Evolutionary conservation across 2,113 vertebrate genomes (phyloP).

Genomic region (Illadopsis cleaveri): DNA sequence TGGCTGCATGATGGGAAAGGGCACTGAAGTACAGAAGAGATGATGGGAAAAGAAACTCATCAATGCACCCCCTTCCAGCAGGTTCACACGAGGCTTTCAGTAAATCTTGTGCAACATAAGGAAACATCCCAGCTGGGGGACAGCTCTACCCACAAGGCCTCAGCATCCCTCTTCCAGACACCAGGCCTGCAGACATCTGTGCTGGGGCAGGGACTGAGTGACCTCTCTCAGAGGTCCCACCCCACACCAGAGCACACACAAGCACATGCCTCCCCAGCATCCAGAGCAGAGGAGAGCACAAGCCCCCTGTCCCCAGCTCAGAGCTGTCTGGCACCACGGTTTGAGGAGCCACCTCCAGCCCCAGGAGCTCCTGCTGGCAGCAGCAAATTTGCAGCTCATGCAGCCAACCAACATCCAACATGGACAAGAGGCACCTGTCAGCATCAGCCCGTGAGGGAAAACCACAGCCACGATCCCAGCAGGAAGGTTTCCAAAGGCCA

Average conservation of each 20-base stretch:
- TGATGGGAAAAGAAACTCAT: not conserved
- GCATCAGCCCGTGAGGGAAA: not conserved
- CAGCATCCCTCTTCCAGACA: not conserved
- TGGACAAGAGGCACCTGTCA: accelerated
- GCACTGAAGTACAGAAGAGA: not conserved
- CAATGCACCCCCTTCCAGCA: not conserved
- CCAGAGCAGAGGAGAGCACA: not conserved
- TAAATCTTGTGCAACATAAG: not conserved
- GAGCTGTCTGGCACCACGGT: not conserved
- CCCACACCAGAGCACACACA: no score
- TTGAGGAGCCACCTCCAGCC: not conserved
- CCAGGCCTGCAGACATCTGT: not conserved
- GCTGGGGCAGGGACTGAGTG: not conserved
- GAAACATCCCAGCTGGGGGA: not conserved
- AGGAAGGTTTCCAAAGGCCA: not conserved
- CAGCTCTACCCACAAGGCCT: not conserved
- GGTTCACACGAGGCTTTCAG: not conserved
- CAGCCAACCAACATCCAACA: not conserved
- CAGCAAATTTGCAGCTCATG: accelerated
- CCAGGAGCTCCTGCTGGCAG: not conserved
- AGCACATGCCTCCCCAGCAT: accelerated
- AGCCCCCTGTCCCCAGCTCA: not conserved
- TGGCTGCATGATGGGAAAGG: not conserved
- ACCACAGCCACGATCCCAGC: not conserved
- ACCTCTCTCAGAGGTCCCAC: not conserved